Base-by-base conservation (phyloP, 2,888 invertebrate genomes). In the Nephrotoma appendiculata region DNA sequence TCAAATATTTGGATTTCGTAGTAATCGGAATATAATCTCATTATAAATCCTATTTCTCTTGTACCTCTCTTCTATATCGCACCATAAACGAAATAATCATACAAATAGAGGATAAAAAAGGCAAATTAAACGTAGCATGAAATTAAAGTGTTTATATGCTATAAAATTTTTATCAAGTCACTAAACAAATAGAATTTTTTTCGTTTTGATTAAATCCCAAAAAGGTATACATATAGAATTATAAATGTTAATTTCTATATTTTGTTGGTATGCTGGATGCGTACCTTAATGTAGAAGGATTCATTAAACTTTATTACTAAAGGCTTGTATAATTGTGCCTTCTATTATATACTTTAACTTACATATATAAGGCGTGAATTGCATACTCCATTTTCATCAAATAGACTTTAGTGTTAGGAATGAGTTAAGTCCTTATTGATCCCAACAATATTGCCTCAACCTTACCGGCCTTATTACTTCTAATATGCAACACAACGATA, bases 91-190 rank as follows among this genome's bases (percentile, higher is more conserved):
- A 71, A 52, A 31, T 31, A 31, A 31, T 31, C 31, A 31, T 71
- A 71, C 31, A 71, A 71, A 71, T 31, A 71, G 71, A 71, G 71
- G 71, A 71, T 71, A 31, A 71, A 71, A 19, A 71, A 71, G 71
- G 71, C 71, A 71, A 71, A 71, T 71, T 89, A 89, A 89, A 90
- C 89, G 89, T 89, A 89, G 89, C 89, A 89, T 90, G 89, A 90
- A 90, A 90, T 90, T 89, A 89, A 90, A 89, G 89, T 89, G 89
- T 88, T 89, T 89, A 88, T 88, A 88, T 85, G 71, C 71, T 71
- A 71, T 71, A 71, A 71, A 71, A 71, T 31, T 71, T 71, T 31
- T 86, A 71, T 52, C 42, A 44, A 41, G 85, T 19, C 44, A 44
- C 15, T 85, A 43, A 43, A 43, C 41, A 85, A 44, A 85, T 44